Conservation (phyloP, 1,140 invertebrate species). For the Panulirus ornatus region DNA sequence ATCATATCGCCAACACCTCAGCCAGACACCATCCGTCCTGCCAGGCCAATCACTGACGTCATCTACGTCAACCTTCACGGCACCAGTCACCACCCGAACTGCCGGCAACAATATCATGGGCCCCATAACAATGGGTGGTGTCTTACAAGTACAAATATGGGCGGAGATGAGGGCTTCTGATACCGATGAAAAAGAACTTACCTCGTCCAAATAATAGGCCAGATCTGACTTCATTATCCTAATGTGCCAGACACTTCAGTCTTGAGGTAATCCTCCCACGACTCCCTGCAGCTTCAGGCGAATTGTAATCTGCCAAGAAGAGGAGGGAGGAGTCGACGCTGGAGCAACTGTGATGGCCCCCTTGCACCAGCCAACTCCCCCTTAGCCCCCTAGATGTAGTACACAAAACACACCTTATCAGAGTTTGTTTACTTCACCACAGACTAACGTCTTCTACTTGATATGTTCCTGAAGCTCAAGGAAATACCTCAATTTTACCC, state of each 20-base stretch:
- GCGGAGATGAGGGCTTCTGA: background rate
- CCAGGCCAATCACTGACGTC: background rate
- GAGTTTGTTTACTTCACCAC: background rate
- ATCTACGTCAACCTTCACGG: background rate
- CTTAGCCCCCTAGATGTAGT: slow-evolving; percentile 30
- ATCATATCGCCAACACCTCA: background rate
- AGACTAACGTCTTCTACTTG: background rate
- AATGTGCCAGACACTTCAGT: background rate
- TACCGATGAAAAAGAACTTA: background rate
- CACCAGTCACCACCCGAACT: background rate
- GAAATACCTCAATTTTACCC: background rate
- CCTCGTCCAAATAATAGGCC: background rate
- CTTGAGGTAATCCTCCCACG: background rate
- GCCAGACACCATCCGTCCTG: background rate
- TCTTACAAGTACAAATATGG: slow-evolving; percentile 10
- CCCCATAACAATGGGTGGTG: background rate
- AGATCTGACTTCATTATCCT: background rate
- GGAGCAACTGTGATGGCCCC: slow-evolving; percentile 44
- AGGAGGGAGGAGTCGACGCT: slow-evolving; percentile 32
- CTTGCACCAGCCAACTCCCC: slow-evolving; percentile 42
- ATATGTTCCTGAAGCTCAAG: background rate
- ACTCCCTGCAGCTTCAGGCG: background rate
- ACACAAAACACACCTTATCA: slow-evolving; percentile 16
- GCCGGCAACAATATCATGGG: background rate
- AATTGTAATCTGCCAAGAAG: slow-evolving; percentile 47